Base-by-base conservation (phyloP, 2,797 vertebrate genomes). In the Platalea minor region DNA sequence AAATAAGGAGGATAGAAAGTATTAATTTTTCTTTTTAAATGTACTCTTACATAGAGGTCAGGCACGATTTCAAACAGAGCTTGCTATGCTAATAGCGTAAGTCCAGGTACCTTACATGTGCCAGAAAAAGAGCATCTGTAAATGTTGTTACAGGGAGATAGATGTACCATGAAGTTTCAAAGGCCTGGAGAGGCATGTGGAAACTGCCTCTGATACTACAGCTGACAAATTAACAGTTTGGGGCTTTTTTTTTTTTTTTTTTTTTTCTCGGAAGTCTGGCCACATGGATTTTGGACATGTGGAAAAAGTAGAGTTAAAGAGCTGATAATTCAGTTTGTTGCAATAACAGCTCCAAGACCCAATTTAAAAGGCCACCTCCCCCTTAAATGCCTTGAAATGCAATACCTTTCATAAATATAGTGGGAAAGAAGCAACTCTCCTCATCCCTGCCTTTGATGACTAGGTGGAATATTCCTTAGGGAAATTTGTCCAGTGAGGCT, bases 111-210 rank as follows among this genome's bases (percentile, higher is more conserved):
- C 50, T 85, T 86, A 37, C 45, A 13, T 2, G 5, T 37, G 39
- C 59, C 79, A 78, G 82, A 43, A 82, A 50, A 56, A 67, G 46
- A 79, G 73, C 84, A 89, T 96, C 96, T 96, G 84, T 91, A 85
- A 92, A 67, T 76, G 88, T 43, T 95, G 60, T 92, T 87, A 57
- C 1, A 2, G 37, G 35, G 57, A 89, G 83, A 56, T 50, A 92
- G 92, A 95, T 78, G 78, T 85, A 54, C 75, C 61, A 7, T 59
- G 86, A 80, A 26, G 53, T 92, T 95, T 82, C 88, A 91, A 69
- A 96, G 83, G 54, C 31, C 61, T 86, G 83, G 43, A 88, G 54
- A 90, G 35, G 48, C 63, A 81, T 39, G 59, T 79, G 67, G 85
- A 81, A 89, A 46, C 89, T 85, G 79, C 76, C 61, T 72, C 64